phyloP scores from a whole-genome alignment of 2,113 vertebrate species.

The Fregata magnificens region DNA sequence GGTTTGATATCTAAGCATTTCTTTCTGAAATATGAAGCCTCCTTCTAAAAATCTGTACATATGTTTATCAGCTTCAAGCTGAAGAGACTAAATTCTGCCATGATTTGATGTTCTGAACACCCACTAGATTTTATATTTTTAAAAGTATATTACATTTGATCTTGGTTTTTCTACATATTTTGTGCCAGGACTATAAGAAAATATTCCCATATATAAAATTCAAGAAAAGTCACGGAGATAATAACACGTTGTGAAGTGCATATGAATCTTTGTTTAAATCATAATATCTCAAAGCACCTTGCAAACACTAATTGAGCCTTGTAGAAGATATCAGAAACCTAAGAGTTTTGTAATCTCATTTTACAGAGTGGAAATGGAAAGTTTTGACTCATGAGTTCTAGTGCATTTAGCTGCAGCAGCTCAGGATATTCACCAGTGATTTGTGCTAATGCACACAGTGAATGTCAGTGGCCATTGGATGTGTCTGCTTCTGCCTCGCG shows the following conservation, averaged over 20 bases:
- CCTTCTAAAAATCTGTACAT: slow-evolving; percentile 22
- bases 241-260: not conserved
- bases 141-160: not conserved
- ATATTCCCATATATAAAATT: not conserved
- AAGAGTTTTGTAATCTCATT: not conserved
- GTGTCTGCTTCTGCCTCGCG: not conserved
- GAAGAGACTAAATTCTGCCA: not conserved
- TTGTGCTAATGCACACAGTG: not conserved
- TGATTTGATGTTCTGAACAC: slow-evolving; percentile 9
- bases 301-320: not conserved
- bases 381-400: not conserved
- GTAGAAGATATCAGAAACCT: not conserved
- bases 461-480: not conserved
- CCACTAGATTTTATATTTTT: not conserved
- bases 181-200: not conserved
- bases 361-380: not conserved
- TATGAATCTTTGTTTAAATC: not conserved
- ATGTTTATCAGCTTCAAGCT: not conserved
- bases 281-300: not conserved
- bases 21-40: not conserved
- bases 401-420: not conserved
- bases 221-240: not conserved
- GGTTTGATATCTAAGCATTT: slow-evolving; percentile 11
- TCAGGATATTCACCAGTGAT: not conserved
- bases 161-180: not conserved